Conservation (phyloP, 2,888 invertebrate genomes). For the Hybos culiciformis region DNA sequence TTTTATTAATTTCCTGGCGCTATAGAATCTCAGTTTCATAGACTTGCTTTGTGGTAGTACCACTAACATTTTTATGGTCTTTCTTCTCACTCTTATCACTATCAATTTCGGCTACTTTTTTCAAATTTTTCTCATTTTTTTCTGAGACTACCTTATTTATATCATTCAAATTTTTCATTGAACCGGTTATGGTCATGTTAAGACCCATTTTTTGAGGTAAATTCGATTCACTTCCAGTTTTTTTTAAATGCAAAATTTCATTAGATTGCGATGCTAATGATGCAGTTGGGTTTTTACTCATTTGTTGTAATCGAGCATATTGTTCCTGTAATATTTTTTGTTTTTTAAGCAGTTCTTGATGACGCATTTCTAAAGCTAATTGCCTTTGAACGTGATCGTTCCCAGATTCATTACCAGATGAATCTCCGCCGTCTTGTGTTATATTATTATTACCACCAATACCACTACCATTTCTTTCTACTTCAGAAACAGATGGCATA, state of each 20-base stretch:
- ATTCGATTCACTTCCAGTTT: slow-evolving; percentile 80
- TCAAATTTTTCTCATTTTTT: slow-evolving; percentile 21
- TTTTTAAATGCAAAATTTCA: slow-evolving; percentile 49
- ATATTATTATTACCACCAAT: slow-evolving; percentile 27
- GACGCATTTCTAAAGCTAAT: slow-evolving; percentile 69
- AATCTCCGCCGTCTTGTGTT: slow-evolving; percentile 40
- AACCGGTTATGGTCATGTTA: slow-evolving; percentile 37
- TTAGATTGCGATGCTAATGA: slow-evolving; percentile 44
- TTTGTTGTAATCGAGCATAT: slow-evolving; percentile 75
- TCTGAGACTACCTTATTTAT: slow-evolving; percentile 17
- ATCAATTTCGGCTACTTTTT: slow-evolving; percentile 20
- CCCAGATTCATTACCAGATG: slow-evolving; percentile 62
- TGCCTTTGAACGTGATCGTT: slow-evolving; percentile 60
- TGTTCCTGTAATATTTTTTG: slow-evolving; percentile 84
- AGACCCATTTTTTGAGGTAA: slow-evolving; percentile 70
- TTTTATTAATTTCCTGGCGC: slow-evolving; percentile 40
- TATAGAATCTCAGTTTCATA: slow-evolving; percentile 93
- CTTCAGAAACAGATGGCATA: slow-evolving; percentile 35
- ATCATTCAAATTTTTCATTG: slow-evolving; percentile 25
- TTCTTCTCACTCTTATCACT: slow-evolving; percentile 12
- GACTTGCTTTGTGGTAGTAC: slow-evolving; percentile 59
- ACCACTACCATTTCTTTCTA: slow-evolving; percentile 19
- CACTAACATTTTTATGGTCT: slow-evolving; percentile 13
- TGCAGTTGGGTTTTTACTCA: slow-evolving; percentile 63
- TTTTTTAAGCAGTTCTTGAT: slow-evolving; percentile 75